phyloP scores from a whole-genome alignment of 2,888 invertebrate species.

The Carcina quercana region DNA sequence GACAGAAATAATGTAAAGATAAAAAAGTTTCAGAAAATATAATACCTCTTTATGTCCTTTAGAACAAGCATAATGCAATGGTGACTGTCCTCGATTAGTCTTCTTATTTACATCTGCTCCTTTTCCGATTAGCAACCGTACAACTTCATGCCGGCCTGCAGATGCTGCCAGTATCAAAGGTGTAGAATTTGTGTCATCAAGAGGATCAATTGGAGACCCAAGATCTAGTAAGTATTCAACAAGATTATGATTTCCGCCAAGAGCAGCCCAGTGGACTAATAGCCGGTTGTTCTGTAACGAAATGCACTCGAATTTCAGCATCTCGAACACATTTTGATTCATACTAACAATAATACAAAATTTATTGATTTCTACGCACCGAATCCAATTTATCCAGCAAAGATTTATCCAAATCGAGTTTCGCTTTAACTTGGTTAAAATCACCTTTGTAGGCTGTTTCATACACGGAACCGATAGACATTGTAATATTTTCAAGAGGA shows the following conservation, averaged over 20 bases:
- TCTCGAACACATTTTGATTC: no score
- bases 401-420: slow-evolving; percentile 69
- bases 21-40: no score
- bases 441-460: slow-evolving; percentile 84
- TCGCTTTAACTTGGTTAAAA: slow-evolving; percentile 77
- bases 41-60: slow-evolving; percentile 86
- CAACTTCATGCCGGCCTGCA: slow-evolving; percentile 81
- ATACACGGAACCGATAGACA: slow-evolving; percentile 68
- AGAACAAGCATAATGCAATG: slow-evolving; percentile 90
- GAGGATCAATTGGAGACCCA: slow-evolving; percentile 79
- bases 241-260: slow-evolving; percentile 84
- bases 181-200: slow-evolving; percentile 84
- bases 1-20: no score
- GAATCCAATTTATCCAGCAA: slow-evolving; percentile 40
- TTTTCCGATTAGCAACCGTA: slow-evolving; percentile 77
- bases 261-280: slow-evolving; percentile 86
- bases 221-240: slow-evolving; percentile 79
- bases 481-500: slow-evolving; percentile 18
- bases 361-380: slow-evolving; percentile 36
- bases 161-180: slow-evolving; percentile 88
- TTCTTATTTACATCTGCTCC: slow-evolving; percentile 84
- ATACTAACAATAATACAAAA: not conserved
- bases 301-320: not conserved
- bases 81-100: slow-evolving; percentile 83
- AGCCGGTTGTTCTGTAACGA: slow-evolving; percentile 79